A percentile compares a stretch with the other conserved stretches of the same genome.
These are phyloP conservation scores for Drosophila mayaguana DNA, from an alignment of 2,888 invertebrate genomes.

Conservation along the genomic window DNA sequence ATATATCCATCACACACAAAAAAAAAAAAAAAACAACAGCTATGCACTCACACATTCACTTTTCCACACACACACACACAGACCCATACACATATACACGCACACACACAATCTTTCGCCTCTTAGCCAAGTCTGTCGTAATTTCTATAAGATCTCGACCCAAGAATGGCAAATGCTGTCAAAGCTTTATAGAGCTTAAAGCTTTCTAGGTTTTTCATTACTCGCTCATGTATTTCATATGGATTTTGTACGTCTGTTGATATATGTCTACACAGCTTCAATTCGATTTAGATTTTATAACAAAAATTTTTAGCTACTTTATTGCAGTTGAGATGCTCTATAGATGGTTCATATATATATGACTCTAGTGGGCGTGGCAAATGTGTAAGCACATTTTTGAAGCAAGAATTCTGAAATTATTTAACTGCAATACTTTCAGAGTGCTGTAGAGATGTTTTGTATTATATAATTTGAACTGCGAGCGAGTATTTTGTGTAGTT, in stretches of 20 bases:
- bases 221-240: neutral
- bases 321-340: neutral
- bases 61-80: neutral
- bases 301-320: neutral
- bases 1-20: slow-evolving; percentile 14
- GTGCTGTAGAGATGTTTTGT: neutral
- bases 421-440: neutral
- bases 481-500: slow-evolving; percentile 1
- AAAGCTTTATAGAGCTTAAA: neutral
- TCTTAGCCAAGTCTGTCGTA: neutral
- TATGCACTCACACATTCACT: neutral
- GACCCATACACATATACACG: neutral
- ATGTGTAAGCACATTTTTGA: neutral
- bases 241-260: neutral
- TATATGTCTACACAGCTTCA: neutral
- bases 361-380: neutral
- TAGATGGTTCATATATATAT: neutral
- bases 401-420: neutral
- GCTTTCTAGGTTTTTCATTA: neutral
- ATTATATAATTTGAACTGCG: neutral
- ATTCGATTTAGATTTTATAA: neutral
- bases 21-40: slow-evolving; percentile 13
- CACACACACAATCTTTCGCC: too few relatives aligned
- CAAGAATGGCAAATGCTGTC: neutral
- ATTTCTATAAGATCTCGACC: neutral